Evolutionary conservation across 2,888 invertebrate genomes (phyloP), one percentile per base, ranked within the genome.

Genomic region (Scaptomyza flava): DNA sequence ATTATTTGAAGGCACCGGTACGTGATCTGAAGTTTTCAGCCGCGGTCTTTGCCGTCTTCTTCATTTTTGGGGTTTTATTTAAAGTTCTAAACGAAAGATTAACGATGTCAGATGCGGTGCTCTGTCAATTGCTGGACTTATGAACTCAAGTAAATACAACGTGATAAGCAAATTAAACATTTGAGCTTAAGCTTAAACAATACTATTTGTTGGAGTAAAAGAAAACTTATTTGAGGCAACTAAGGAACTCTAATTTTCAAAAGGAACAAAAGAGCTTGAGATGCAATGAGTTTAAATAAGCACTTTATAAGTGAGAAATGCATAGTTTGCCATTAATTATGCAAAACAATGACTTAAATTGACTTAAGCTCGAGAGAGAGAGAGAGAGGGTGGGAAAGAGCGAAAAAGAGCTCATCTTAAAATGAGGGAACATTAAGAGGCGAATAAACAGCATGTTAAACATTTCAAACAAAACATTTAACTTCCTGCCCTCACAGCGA

Each of bases 1-100:
- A 81, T 83, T 83, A 81, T 79, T 52, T 65, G 38, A 65, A 53
- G 65, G 65, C 46, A 62, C 54, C 6, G 47, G 58, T 65, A 83
- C 83, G 84, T 83, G 81, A 79, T 81, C 51, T 80, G 72, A 79
- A 77, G 63, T 68, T 69, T 64, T 60, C 60, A 79, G 69, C 61
- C 48, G 46, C 60, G 59, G 45, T 47, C 50, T 57, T 52, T 59
- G 50, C 23, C 4, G 3, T 53, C 51, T 79, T 14, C 38, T 69
- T 48, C 38, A 36, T 59, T 63, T 54, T 59, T 67, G 59, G 59
- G 57, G 14, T 8, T 52, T 31, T 53, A 43, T 58, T 75, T 72
- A 60, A 58, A 53, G 58, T 78, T 81, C 63, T 68, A 50, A 75
- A 68, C 68, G 31, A 34, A 75, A 83, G 81, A 81, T 81, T 83